Evolutionary conservation across 2,113 vertebrate species (phyloP).

Genomic region (Gadus chalcogrammus): DNA sequence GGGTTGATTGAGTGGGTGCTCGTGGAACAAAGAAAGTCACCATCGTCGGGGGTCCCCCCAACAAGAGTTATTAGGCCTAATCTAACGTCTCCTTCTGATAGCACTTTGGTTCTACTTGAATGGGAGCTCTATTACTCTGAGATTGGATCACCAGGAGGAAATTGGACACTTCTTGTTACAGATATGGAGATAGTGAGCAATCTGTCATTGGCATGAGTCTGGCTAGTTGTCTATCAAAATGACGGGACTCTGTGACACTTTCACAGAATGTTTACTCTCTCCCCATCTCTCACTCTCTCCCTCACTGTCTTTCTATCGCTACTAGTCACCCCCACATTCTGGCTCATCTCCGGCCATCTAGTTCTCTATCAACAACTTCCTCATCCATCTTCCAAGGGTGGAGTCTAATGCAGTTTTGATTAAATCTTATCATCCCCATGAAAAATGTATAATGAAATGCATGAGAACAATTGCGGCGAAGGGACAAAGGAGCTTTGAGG

Average conservation of each 20-base stretch:
- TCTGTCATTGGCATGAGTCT: constrained; percentile 38
- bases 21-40: not conserved
- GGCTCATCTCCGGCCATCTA: no score
- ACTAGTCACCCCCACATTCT: no score
- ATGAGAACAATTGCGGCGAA: no score
- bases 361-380: no score
- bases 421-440: no score
- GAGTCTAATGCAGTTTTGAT: no score
- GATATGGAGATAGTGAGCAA: constrained; percentile 42
- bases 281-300: not conserved
- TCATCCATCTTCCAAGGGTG: no score
- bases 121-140: constrained; percentile 39
- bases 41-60: not conserved
- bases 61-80: no score
- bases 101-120: constrained; percentile 16
- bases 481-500: no score
- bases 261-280: not conserved
- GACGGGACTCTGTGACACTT: constrained; percentile 34
- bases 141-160: constrained; percentile 45
- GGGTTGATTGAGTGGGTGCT: constrained; percentile 37
- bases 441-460: no score
- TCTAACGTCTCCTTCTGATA: constrained; percentile 31
- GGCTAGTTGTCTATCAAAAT: constrained; percentile 50
- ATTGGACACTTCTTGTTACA: constrained; percentile 50
- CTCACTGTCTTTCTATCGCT: not conserved